Conservation (phyloP, 1,140 invertebrate species). For the Drosophila mojavensis region DNA sequence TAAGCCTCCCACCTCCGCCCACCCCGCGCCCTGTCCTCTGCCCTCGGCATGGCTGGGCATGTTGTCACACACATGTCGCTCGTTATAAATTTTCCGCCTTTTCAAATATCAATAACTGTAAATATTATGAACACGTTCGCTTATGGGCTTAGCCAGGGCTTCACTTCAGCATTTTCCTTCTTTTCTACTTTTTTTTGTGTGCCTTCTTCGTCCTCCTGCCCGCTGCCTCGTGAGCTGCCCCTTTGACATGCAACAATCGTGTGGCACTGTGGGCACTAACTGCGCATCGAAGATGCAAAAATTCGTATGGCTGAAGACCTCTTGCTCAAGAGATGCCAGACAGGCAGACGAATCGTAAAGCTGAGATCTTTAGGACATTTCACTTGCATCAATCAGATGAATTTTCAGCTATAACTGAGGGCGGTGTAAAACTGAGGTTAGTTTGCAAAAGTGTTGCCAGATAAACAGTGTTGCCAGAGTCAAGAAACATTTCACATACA, state of each 20-base stretch:
- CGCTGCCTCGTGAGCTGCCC: constrained; percentile 35
- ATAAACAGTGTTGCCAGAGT: no score
- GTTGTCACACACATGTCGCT: constrained; percentile 83
- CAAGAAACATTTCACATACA: no score
- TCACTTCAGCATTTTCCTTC: constrained; percentile 31
- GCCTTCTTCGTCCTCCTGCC: constrained; percentile 12
- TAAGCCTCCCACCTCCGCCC: not conserved
- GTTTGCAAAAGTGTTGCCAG: no score
- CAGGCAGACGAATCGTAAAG: no score
- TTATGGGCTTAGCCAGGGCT: constrained; percentile 71
- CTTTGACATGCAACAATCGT: constrained; percentile 58
- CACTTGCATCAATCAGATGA: no score
- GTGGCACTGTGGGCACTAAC: constrained; percentile 28
- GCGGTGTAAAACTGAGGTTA: no score
- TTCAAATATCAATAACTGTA: constrained; percentile 84
- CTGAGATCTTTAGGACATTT: not conserved
- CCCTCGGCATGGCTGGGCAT: constrained; percentile 45
- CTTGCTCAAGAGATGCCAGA: not conserved
- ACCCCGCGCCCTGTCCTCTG: not conserved
- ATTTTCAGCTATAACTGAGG: no score
- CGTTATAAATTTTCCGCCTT: constrained; percentile 84
- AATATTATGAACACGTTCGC: constrained; percentile 84
- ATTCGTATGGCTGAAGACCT: no score
- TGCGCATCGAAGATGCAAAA: not conserved
- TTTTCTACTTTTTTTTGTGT: constrained; percentile 17